These are phyloP conservation scores for Melangyna quadrimaculata DNA, from an alignment of 2,888 invertebrate species.

Conservation along the genomic window DNA sequence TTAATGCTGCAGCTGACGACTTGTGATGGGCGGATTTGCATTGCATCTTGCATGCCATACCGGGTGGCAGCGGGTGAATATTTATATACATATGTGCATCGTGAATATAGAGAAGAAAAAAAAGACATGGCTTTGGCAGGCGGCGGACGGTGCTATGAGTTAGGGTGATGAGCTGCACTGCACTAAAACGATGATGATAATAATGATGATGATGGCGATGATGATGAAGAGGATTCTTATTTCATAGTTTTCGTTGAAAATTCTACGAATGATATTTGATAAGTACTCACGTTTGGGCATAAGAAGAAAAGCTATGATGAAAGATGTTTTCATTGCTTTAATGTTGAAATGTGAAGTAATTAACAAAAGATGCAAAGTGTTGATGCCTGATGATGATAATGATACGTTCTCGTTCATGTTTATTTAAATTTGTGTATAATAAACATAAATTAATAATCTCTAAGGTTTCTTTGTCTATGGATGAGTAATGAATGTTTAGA, in stretches of 20 bases:
- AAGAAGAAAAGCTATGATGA: constrained; percentile 34
- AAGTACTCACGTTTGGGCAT: constrained; percentile 18
- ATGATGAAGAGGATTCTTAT: constrained; percentile 63
- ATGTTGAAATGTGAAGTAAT: constrained; percentile 31
- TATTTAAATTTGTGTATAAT: neutral
- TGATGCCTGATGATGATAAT: neutral
- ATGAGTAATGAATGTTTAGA: neutral
- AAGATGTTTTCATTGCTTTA: constrained; percentile 45
- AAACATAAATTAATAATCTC: neutral
- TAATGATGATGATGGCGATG: too few relatives aligned
- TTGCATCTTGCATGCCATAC: constrained; percentile 9
- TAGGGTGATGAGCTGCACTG: constrained; percentile 6
- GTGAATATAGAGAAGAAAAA: neutral
- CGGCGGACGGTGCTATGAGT: neutral
- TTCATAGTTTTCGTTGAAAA: constrained; percentile 51
- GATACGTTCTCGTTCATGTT: neutral
- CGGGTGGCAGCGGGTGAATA: constrained; percentile 5
- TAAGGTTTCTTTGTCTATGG: neutral
- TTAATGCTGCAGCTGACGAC: constrained; percentile 70
- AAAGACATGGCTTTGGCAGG: neutral
- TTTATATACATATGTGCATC: neutral
- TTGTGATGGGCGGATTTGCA: constrained; percentile 50
- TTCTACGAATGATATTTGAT: constrained; percentile 58
- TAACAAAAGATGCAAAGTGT: constrained; percentile 9
- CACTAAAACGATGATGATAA: neutral